Percentiles rank a stretch among this genome's conserved stretches.
phyloP scores from a whole-genome alignment of 2,888 invertebrate genomes.

The Furcula furcula region DNA sequence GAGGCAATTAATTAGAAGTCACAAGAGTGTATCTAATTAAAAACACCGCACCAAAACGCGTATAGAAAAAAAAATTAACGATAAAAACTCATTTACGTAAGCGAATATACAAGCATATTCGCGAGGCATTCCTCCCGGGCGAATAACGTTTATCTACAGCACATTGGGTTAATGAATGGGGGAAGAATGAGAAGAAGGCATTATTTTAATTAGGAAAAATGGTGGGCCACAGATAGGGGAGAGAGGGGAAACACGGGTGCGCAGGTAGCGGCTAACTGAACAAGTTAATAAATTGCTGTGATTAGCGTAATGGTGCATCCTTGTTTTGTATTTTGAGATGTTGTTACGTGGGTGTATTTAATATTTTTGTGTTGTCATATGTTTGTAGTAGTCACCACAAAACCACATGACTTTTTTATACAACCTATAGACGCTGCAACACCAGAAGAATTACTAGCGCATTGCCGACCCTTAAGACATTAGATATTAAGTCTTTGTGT shows the following conservation, averaged over 20 bases:
- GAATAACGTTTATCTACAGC: slow-evolving; percentile 74
- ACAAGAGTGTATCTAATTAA: slow-evolving; percentile 56
- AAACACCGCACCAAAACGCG: slow-evolving; percentile 42
- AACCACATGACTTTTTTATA: too few relatives aligned
- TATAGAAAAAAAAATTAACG: slow-evolving; percentile 50
- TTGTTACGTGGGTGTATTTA: slow-evolving; percentile 7
- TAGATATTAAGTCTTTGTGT: too few relatives aligned
- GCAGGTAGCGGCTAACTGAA: slow-evolving; percentile 22
- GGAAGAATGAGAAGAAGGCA: slow-evolving; percentile 72
- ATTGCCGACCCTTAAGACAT: too few relatives aligned
- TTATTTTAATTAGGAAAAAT: slow-evolving; percentile 80
- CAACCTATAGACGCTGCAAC: too few relatives aligned
- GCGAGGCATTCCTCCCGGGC: slow-evolving; percentile 57
- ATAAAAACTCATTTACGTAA: slow-evolving; percentile 62
- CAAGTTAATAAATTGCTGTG: slow-evolving; percentile 47
- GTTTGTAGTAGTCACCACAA: too few relatives aligned
- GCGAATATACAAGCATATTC: slow-evolving; percentile 63
- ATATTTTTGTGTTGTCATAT: neutral
- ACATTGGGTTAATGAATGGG: slow-evolving; percentile 77
- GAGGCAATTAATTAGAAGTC: slow-evolving; percentile 43
- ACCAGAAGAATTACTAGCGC: too few relatives aligned
- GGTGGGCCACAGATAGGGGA: slow-evolving; percentile 44
- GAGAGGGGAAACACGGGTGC: slow-evolving; percentile 18
- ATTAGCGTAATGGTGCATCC: slow-evolving; percentile 36
- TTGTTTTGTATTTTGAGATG: neutral